Evolutionary conservation across 2,888 invertebrate genomes (phyloP).

Genomic region (Leptinotarsa haldemani): DNA sequence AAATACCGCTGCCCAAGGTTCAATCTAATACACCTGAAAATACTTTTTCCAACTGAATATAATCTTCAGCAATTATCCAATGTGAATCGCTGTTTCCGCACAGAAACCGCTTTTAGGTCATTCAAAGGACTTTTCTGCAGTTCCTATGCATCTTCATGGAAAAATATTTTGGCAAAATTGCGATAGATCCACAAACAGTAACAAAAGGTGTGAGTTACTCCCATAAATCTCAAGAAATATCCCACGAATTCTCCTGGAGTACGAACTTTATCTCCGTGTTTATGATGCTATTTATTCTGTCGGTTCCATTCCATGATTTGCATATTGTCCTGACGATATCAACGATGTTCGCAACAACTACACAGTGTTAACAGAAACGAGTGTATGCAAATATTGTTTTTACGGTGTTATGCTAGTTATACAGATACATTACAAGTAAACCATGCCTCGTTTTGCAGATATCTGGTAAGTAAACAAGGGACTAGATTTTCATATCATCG

Average conservation of each 20-base stretch:
- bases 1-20: too few species aligned
- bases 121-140: too few species aligned
- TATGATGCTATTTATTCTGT: neutral
- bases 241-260: neutral
- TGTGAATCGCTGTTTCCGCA: too few species aligned
- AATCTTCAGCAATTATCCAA: too few species aligned
- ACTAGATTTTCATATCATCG: neutral
- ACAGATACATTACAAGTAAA: neutral
- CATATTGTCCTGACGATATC: slow-evolving; percentile 10
- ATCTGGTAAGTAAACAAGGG: neutral
- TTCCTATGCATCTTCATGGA: too few species aligned
- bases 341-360: neutral
- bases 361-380: neutral
- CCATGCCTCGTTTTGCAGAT: neutral
- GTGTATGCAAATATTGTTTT: slow-evolving; percentile 10
- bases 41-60: too few species aligned
- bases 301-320: neutral
- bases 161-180: too few species aligned
- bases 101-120: too few species aligned
- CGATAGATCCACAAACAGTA: too few species aligned
- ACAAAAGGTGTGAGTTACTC: neutral
- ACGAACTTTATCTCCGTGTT: neutral
- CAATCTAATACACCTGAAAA: too few species aligned
- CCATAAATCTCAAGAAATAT: neutral
- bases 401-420: neutral